These are phyloP conservation scores for Stegastes partitus DNA, from an alignment of 2,113 vertebrate genomes.

Conservation along the genomic window DNA sequence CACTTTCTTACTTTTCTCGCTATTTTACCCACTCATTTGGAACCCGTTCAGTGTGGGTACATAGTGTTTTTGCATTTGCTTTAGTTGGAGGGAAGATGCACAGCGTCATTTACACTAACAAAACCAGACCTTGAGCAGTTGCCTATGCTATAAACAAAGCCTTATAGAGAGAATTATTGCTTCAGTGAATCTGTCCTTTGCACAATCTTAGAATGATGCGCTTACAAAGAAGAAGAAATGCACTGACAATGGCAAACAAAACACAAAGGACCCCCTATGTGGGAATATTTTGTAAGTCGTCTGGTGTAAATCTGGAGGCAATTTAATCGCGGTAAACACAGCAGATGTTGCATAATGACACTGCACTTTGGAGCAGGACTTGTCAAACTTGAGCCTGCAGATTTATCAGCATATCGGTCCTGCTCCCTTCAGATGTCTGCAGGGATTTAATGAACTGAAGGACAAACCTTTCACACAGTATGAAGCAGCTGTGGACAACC, in stretches of 20 bases:
- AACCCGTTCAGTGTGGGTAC: not conserved
- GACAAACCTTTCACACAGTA: not conserved
- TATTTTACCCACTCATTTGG: not conserved
- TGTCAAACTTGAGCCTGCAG: not conserved
- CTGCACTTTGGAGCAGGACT: not conserved
- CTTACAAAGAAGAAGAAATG: too few relatives aligned
- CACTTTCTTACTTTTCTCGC: not conserved
- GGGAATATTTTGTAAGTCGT: not conserved
- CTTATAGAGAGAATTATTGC: not conserved
- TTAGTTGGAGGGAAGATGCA: too few relatives aligned
- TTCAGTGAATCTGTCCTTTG: not conserved
- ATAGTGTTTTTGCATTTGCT: too few relatives aligned
- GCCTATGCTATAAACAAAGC: too few relatives aligned
- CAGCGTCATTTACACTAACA: not conserved
- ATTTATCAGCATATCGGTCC: not conserved
- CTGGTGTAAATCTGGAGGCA: not conserved
- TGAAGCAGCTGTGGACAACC: not conserved
- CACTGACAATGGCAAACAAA: too few relatives aligned
- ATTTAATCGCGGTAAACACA: conserved; percentile 6
- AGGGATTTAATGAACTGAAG: not conserved
- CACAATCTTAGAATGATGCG: too few relatives aligned
- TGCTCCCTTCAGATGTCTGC: not conserved
- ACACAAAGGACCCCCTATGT: not conserved
- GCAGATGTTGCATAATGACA: not conserved
- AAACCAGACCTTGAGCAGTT: too few relatives aligned